Percentiles rank a stretch among this genome's conserved stretches.
Conservation (phyloP, 30 jellyfish, hydroid and myxozoan genomes). For the Aurelia sp. region DNA sequence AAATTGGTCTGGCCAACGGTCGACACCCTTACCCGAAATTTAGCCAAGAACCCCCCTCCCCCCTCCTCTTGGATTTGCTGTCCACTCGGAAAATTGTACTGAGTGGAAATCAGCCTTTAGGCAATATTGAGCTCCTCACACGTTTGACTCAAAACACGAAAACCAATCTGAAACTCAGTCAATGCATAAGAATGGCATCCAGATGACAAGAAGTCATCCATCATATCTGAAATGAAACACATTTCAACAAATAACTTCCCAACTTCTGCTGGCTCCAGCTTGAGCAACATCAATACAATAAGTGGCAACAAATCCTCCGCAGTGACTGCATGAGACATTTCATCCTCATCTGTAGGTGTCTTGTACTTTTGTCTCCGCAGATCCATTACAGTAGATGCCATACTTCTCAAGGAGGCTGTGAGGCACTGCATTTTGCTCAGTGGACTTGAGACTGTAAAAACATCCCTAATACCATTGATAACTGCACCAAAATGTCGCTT, state of each 20-base stretch:
- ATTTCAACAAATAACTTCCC: conserved; percentile 82
- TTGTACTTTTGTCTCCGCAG: conserved; percentile 60
- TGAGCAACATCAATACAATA: conserved; percentile 79
- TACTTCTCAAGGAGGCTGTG: conserved; percentile 64
- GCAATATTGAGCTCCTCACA: conserved; percentile 80
- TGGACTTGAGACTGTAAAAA: conserved; percentile 72
- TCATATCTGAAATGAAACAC: conserved; percentile 75
- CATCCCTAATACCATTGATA: conserved; percentile 33
- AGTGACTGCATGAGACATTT: conserved; percentile 72
- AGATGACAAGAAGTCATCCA: conserved; percentile 90
- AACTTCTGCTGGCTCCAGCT: conserved; percentile 81
- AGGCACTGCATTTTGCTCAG: conserved; percentile 89
- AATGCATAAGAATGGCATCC: conserved; percentile 97
- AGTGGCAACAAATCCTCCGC: conserved; percentile 95
- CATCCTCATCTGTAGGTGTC: conserved; percentile 3
- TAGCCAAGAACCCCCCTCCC: too few relatives aligned
- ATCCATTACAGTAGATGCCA: conserved; percentile 79
- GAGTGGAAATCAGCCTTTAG: too few relatives aligned
- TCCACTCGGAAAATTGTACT: too few relatives aligned
- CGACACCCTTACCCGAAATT: too few relatives aligned
- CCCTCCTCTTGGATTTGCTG: too few relatives aligned
- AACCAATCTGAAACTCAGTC: conserved; percentile 89
- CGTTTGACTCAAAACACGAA: conserved; percentile 91
- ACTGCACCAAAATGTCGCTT: conserved; percentile 82
- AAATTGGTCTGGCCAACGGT: too few relatives aligned